Evolutionary conservation across 1,140 invertebrate species (phyloP).

Genomic region (Homarus americanus): DNA sequence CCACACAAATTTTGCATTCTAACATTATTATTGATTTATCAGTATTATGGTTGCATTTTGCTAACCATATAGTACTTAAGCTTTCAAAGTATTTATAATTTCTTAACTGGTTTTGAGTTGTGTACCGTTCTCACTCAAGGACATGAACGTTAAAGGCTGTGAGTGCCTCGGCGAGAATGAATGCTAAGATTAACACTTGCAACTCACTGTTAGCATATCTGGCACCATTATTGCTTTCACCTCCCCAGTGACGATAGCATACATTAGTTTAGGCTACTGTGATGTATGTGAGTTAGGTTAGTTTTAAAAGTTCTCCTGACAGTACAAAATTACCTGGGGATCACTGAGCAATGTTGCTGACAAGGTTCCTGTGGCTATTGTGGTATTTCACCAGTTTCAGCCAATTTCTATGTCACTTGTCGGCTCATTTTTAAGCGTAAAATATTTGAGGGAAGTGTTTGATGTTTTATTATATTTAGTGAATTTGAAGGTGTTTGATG

Average conservation of each 20-base stretch:
- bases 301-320: constrained; percentile 54
- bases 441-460: constrained; percentile 8
- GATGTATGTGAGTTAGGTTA: constrained; percentile 46
- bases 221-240: constrained; percentile 50
- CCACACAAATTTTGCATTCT: neutral
- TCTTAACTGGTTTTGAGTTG: constrained; percentile 6
- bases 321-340: constrained; percentile 50
- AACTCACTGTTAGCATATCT: constrained; percentile 25
- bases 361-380: constrained; percentile 43
- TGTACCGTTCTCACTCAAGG: constrained; percentile 15
- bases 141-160: constrained; percentile 31
- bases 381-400: constrained; percentile 37
- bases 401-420: constrained; percentile 21
- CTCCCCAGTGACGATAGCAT: constrained; percentile 36
- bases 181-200: constrained; percentile 29
- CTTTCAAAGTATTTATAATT: neutral
- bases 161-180: constrained; percentile 36
- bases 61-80: constrained; percentile 12
- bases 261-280: constrained; percentile 23
- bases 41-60: neutral
- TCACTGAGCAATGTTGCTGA: constrained; percentile 43
- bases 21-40: neutral
- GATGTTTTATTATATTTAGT: constrained; percentile 5
- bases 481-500: constrained; percentile 11
- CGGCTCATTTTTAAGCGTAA: neutral